Evolutionary conservation across 2,113 vertebrate genomes (phyloP).

Genomic region (Anser cygnoides): DNA sequence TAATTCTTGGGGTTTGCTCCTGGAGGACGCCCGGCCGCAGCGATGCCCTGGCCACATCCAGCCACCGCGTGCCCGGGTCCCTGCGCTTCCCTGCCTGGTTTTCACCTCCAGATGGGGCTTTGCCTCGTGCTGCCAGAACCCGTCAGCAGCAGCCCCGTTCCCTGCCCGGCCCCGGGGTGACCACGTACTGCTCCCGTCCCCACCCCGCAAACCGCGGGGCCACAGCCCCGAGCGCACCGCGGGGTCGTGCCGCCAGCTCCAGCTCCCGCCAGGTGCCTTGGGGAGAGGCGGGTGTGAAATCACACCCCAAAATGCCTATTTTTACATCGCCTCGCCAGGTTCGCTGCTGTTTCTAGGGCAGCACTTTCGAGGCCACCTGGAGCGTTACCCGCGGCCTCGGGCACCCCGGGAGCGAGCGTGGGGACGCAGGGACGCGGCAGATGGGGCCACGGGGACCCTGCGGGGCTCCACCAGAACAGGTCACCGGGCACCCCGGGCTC

Average conservation of each 20-base stretch:
- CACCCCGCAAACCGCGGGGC: background rate
- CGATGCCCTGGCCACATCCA: background rate
- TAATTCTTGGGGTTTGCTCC: background rate
- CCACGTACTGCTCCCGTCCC: background rate
- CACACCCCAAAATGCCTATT: background rate
- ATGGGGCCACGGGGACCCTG: background rate
- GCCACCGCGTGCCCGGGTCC: background rate
- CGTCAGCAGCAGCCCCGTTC: background rate
- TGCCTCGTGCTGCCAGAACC: background rate
- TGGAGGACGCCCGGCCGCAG: background rate
- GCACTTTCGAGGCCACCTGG: background rate
- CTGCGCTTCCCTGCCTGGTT: background rate
- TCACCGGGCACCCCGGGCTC: background rate
- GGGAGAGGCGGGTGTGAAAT: slow-evolving; percentile 23
- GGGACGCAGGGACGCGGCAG: background rate
- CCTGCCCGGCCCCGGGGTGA: background rate
- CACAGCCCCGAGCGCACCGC: background rate
- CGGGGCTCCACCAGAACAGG: background rate
- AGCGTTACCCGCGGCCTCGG: background rate
- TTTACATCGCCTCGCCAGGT: background rate
- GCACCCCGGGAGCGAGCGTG: background rate
- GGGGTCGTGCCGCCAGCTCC: accelerated
- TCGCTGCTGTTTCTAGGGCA: slow-evolving; percentile 27
- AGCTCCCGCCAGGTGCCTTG: background rate
- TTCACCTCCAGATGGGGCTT: background rate